Evolutionary conservation across 2,113 vertebrate genomes (phyloP).

Genomic region (Oriolus oriolus): DNA sequence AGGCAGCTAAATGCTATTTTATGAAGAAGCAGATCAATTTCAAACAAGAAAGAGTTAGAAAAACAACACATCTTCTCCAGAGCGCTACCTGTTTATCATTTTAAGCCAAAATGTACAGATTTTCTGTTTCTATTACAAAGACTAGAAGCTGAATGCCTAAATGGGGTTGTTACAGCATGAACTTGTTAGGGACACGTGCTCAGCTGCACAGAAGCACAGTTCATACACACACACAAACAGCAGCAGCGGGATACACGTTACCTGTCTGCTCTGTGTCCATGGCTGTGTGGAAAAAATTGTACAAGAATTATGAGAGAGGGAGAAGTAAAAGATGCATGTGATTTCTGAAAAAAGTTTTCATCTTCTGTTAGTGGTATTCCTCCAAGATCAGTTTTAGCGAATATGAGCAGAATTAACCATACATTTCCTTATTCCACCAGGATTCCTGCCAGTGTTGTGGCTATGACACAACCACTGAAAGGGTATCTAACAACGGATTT

Average conservation of each 20-base stretch:
- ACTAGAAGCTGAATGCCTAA: conserved; percentile 20
- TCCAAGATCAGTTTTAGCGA: neutral
- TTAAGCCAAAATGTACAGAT: neutral
- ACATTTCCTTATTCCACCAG: neutral
- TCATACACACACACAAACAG: neutral
- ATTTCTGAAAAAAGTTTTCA: neutral
- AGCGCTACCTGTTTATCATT: neutral
- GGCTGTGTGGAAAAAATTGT: conserved; percentile 85
- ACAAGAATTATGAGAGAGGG: conserved; percentile 62
- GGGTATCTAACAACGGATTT: neutral
- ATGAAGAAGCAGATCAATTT: neutral
- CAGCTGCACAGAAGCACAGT: conserved; percentile 16
- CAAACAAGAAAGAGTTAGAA: neutral
- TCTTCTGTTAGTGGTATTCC: neutral
- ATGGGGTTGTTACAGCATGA: conserved; percentile 34
- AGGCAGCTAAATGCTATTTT: neutral
- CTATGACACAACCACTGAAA: neutral
- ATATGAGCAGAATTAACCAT: neutral
- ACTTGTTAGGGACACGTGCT: neutral
- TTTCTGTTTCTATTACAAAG: neutral
- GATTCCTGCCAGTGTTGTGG: neutral
- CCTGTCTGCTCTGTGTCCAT: conserved; percentile 98
- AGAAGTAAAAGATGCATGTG: neutral
- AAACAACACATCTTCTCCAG: neutral
- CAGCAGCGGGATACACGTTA: conserved; percentile 68